A percentile compares a stretch with the other conserved stretches of the same genome.
phyloP scores from a whole-genome alignment of 2,888 invertebrate genomes.

The Scaeva pyrastri region DNA sequence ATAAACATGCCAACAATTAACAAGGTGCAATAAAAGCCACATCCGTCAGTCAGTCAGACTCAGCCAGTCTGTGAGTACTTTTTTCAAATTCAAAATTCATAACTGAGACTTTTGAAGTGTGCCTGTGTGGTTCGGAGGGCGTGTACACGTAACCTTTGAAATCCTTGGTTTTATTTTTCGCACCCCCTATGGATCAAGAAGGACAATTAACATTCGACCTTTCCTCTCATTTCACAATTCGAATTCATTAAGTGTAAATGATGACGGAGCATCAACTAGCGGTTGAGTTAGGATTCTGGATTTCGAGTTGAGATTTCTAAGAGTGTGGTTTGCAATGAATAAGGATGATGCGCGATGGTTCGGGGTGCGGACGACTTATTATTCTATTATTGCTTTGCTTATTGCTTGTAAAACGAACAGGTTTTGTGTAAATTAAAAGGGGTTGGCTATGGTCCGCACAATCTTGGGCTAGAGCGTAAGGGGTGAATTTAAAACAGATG shows the following conservation, averaged over 20 bases:
- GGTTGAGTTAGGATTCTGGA: slow-evolving; percentile 25
- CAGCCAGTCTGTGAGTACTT: not conserved
- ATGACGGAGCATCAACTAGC: slow-evolving; percentile 33
- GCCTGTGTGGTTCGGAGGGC: not conserved
- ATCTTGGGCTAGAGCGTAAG: slow-evolving; percentile 1
- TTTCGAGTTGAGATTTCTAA: not conserved
- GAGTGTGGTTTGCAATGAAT: slow-evolving; percentile 46
- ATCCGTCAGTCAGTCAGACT: slow-evolving; percentile 7
- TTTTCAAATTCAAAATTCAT: slow-evolving; percentile 1
- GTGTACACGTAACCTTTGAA: slow-evolving; percentile 17
- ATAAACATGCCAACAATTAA: slow-evolving; percentile 70
- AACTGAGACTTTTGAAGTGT: slow-evolving; percentile 10
- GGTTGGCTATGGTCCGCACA: slow-evolving; percentile 44
- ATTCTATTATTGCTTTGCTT: slow-evolving; percentile 59
- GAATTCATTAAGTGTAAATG: slow-evolving; percentile 20
- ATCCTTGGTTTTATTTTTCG: slow-evolving; percentile 43
- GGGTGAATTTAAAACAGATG: slow-evolving; percentile 43
- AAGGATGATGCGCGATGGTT: slow-evolving; percentile 5
- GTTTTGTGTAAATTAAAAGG: slow-evolving; percentile 55
- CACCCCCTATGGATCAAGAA: slow-evolving; percentile 60
- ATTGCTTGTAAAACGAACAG: slow-evolving; percentile 47
- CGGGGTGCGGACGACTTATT: slow-evolving; percentile 52
- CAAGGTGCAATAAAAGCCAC: slow-evolving; percentile 62
- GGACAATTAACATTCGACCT: slow-evolving; percentile 74
- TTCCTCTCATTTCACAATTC: slow-evolving; percentile 24